A percentile compares a stretch with the other conserved stretches of the same genome.
Conservation (phyloP, 2,113 vertebrate species). For the Burhinus bistriatus region DNA sequence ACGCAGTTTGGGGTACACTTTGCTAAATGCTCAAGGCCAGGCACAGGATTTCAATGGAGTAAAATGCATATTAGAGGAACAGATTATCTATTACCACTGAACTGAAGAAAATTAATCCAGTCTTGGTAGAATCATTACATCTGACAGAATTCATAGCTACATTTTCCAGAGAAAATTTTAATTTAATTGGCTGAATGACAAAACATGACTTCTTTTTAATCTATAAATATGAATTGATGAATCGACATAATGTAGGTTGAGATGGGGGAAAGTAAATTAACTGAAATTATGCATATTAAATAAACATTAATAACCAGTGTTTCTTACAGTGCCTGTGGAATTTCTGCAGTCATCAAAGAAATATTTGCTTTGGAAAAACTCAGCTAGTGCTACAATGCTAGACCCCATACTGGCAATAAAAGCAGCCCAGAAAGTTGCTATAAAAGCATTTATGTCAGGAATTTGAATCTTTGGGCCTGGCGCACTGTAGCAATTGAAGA, state of each 20-base stretch:
- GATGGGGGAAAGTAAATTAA: not conserved
- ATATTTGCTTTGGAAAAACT: not conserved
- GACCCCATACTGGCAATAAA: not conserved
- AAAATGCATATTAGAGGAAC: not conserved
- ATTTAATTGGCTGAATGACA: not conserved
- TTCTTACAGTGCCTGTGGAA: not conserved
- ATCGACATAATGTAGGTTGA: not conserved
- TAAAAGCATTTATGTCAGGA: not conserved
- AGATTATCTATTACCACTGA: not conserved
- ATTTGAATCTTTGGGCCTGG: not conserved
- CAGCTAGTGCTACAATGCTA: not conserved
- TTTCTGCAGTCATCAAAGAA: not conserved
- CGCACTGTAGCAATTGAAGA: not conserved
- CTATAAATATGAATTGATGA: not conserved
- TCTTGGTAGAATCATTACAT: not conserved
- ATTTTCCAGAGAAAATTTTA: not conserved
- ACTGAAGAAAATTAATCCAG: not conserved
- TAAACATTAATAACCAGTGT: not conserved
- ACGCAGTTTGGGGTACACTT: not conserved
- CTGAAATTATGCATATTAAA: not conserved
- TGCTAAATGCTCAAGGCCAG: not conserved
- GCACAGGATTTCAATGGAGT: not conserved
- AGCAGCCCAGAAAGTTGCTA: not conserved
- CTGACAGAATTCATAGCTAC: not conserved
- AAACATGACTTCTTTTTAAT: not conserved